Conservation (phyloP, 2,797 vertebrate species). For the Enteromius mattozi region DNA sequence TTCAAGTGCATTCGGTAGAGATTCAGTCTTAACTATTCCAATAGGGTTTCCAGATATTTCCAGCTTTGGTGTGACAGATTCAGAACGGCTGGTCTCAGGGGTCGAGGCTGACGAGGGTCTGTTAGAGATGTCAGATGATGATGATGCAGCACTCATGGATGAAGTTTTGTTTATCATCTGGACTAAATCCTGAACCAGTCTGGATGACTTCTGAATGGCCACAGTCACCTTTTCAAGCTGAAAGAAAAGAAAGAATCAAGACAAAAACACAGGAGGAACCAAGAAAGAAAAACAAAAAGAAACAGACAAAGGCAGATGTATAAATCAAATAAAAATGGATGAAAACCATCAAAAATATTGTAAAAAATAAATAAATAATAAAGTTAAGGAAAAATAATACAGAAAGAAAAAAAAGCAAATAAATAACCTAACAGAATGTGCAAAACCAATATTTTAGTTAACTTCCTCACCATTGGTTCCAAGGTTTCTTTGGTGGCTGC, state of each 20-base stretch:
- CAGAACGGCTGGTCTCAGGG: not conserved
- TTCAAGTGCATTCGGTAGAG: not conserved
- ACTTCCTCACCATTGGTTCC: conserved; percentile 54
- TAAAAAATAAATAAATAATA: no score
- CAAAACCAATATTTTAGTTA: not conserved
- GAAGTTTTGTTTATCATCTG: conserved; percentile 19
- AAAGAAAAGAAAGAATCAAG: not conserved
- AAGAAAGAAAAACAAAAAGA: not conserved
- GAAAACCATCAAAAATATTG: not conserved
- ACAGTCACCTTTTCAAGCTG: conserved; percentile 42
- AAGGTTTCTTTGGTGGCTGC: conserved; percentile 15
- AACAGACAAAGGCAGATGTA: not conserved
- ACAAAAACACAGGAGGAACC: not conserved
- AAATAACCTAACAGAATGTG: not conserved
- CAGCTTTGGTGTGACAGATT: not conserved
- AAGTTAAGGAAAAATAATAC: not conserved
- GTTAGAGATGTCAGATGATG: conserved; percentile 1
- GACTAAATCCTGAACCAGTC: conserved; percentile 8
- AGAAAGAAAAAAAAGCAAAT: not conserved
- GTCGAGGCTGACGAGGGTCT: conserved; percentile 11
- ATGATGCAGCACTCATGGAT: not conserved
- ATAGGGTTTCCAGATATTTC: not conserved
- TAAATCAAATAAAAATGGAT: not conserved
- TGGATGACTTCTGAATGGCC: conserved; percentile 29
- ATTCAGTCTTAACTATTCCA: conserved; percentile 28